Conservation (phyloP, 1,140 invertebrate species). For the Lepeophtheirus salmonis region DNA sequence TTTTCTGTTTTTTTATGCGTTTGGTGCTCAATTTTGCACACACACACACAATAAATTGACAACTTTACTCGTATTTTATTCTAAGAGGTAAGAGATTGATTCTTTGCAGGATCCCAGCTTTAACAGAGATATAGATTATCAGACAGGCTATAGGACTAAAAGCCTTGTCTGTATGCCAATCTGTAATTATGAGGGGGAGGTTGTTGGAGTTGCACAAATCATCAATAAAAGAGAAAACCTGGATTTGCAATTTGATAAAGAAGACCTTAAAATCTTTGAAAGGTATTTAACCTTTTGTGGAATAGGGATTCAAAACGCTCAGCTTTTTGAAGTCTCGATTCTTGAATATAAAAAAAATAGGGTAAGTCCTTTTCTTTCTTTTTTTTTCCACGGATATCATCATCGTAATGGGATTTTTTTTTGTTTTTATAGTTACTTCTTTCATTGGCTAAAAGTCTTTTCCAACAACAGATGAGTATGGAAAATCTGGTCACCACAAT, state of each 20-base stretch:
- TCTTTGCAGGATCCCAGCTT: conserved; percentile 67
- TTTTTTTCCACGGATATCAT: background rate
- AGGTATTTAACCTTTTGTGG: conserved; percentile 88
- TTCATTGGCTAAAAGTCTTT: conserved; percentile 65
- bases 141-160: conserved; percentile 77
- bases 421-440: conserved; percentile 47
- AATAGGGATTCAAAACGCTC: conserved; percentile 90
- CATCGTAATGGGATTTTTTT: too few species aligned
- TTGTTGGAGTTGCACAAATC: conserved; percentile 89
- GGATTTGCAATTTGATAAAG: conserved; percentile 44
- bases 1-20: too few species aligned
- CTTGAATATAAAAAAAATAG: conserved; percentile 84
- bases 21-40: too few species aligned
- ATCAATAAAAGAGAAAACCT: conserved; percentile 75
- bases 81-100: too few species aligned
- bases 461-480: conserved; percentile 79
- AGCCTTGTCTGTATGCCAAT: conserved; percentile 84
- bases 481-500: conserved; percentile 85
- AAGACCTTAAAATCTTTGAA: conserved; percentile 59
- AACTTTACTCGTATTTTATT: too few species aligned
- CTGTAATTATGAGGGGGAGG: conserved; percentile 81
- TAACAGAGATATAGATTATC: conserved; percentile 71
- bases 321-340: conserved; percentile 81
- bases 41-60: too few species aligned
- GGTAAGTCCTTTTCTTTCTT: conserved; percentile 33